phyloP scores from a whole-genome alignment of 2,888 invertebrate genomes.

The Macropis europaea region DNA sequence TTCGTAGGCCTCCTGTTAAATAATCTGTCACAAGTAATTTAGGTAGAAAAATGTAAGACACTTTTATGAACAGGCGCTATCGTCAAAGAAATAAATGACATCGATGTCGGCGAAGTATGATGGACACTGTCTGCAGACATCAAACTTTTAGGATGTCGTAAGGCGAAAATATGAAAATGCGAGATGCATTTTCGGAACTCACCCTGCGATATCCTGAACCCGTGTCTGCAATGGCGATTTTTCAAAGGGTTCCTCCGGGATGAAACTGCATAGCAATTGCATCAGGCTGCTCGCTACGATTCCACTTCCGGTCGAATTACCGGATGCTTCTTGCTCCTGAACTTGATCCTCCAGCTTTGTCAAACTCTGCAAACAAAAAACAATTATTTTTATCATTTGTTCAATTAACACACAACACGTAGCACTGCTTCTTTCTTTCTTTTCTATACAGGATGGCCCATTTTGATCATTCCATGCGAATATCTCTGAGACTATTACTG shows the following conservation, averaged over 20 bases:
- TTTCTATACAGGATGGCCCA: no score
- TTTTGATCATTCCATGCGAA: no score
- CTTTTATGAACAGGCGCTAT: not conserved
- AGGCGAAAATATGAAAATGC: conserved; percentile 2
- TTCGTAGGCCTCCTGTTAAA: no score
- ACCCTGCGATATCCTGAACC: conserved; percentile 83
- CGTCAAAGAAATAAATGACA: not conserved
- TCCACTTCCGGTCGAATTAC: conserved; percentile 75
- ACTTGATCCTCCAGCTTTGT: conserved; percentile 72
- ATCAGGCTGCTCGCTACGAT: conserved; percentile 80
- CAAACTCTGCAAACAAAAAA: conserved; percentile 63
- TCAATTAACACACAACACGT: no score
- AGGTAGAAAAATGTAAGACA: not conserved
- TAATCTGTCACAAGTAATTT: no score
- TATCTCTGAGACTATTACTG: no score
- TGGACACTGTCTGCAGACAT: conserved; percentile 19
- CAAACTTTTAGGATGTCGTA: conserved; percentile 35
- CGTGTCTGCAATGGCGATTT: conserved; percentile 78
- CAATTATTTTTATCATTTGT: not conserved
- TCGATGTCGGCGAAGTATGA: conserved; percentile 16
- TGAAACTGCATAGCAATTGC: conserved; percentile 81
- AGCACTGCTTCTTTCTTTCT: no score
- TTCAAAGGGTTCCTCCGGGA: conserved; percentile 80
- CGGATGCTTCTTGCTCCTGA: conserved; percentile 72
- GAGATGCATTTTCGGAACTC: conserved; percentile 68